These are phyloP conservation scores for Eucera pruinosa DNA, from an alignment of 2,888 invertebrate species.

Conservation along the genomic window DNA sequence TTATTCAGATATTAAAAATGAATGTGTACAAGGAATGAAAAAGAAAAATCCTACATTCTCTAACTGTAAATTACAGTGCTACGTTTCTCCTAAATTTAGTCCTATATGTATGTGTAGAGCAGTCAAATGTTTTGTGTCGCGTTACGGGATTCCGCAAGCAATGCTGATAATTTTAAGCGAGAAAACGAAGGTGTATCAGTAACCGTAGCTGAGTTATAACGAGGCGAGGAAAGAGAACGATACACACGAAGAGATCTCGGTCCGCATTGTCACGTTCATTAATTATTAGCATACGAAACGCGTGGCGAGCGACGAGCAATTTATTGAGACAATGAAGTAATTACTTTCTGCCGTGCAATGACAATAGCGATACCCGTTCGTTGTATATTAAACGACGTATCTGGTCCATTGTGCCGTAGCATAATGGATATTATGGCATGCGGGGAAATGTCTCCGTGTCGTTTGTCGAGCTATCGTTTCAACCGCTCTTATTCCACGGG, in stretches of 20 bases:
- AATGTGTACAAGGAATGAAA: too few species aligned
- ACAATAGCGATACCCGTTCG: conserved; percentile 68
- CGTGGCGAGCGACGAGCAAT: conserved; percentile 64
- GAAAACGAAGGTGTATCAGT: background rate
- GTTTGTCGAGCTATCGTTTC: conserved; percentile 52
- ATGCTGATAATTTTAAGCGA: too few species aligned
- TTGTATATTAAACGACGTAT: conserved; percentile 67
- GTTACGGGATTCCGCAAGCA: too few species aligned
- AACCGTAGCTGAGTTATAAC: background rate
- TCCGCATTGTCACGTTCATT: conserved; percentile 60
- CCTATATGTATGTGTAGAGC: too few species aligned
- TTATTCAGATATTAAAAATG: too few species aligned
- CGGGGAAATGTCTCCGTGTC: conserved; percentile 60
- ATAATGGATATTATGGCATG: conserved; percentile 73
- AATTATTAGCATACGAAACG: conserved; percentile 65
- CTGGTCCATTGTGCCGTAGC: conserved; percentile 61
- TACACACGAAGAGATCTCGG: conserved; percentile 1
- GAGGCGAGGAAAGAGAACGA: background rate
- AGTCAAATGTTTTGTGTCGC: too few species aligned
- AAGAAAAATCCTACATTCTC: too few species aligned
- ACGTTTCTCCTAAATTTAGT: too few species aligned
- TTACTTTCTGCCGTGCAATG: conserved; percentile 67
- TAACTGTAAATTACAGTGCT: too few species aligned
- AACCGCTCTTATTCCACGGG: conserved; percentile 43
- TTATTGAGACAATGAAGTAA: conserved; percentile 72